A percentile compares a stretch with the other conserved stretches of the same genome.
These are phyloP conservation scores for Lomographa bimaculata DNA, from an alignment of 2,888 invertebrate genomes.

Conservation along the genomic window DNA sequence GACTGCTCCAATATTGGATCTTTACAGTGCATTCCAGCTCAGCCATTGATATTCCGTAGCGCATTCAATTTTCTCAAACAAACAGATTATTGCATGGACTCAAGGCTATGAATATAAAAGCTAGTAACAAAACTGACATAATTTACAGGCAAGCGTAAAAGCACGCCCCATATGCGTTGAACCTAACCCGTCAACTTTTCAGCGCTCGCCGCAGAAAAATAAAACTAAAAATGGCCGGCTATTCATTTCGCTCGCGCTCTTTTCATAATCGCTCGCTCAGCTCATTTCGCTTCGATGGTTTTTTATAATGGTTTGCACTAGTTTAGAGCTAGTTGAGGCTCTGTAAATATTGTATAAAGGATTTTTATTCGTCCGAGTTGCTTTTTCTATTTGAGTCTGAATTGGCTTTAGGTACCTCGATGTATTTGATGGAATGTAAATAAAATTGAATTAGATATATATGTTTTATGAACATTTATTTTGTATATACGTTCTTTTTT, in stretches of 20 bases:
- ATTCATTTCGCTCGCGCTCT: conserved; percentile 42
- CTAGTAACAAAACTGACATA: conserved; percentile 4
- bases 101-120: too few species aligned
- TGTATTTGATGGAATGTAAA: conserved; percentile 3
- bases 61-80: too few species aligned
- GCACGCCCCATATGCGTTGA: conserved; percentile 13
- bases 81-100: too few species aligned
- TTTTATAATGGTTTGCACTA: conserved; percentile 27
- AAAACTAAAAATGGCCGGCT: conserved; percentile 28
- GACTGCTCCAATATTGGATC: too few species aligned
- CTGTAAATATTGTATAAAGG: conserved; percentile 16
- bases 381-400: conserved; percentile 1
- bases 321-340: conserved; percentile 22
- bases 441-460: background rate
- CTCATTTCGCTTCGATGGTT: conserved; percentile 38
- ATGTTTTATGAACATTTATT: too few species aligned
- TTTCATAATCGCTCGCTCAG: conserved; percentile 46
- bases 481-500: too few species aligned
- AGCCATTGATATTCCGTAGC: too few species aligned
- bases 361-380: conserved; percentile 11
- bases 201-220: conserved; percentile 27
- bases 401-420: background rate
- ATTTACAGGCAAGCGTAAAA: background rate
- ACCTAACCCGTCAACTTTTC: conserved; percentile 32
- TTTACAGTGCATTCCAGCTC: too few species aligned